Evolutionary conservation across 2,888 invertebrate genomes (phyloP), one percentile per base, ranked within the genome.

Genomic region (Hartigia nigra): DNA sequence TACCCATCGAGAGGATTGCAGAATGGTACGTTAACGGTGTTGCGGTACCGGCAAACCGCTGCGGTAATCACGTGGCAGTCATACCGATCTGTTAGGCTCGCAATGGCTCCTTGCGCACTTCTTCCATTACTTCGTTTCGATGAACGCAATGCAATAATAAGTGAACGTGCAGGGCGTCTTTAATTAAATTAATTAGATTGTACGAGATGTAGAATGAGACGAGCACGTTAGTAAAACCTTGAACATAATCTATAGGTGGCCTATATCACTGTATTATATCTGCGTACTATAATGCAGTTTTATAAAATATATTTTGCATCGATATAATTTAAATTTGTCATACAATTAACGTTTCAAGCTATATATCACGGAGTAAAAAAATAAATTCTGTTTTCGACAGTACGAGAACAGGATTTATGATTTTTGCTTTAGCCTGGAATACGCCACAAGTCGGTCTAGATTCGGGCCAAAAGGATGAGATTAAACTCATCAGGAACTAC

Each of bases 141-240:
- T 34, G 39, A n/a, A 14, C 69, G 69, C 77, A 77, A 74, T 72
- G 37, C 31, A 31, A 70, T 78, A 70, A 76, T 79, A 81, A 83
- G 55, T 23, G 55, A 55, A 81, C 84, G 83, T 81, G 82, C 81
- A 83, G 82, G 83, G 84, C 81, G 83, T 82, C 83, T 85, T 90
- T 89, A 90, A 90, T 90, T 88, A 88, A 88, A 88, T 90, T 89
- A 89, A 90, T 90, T 89, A 90, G 86, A 89, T 87, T 84, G 87
- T 84, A 23, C 55, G 55, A 23, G 55, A 23, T 55, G 55, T 55
- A 5, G 23, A 9, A 55, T 23, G 23, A 23, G 55, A 55, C 23
- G 55, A 55, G 23, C 9, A 55, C 23, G 55, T 55, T 55, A 9
- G 55, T 23, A 55, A 55, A 55, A 55, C 9, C 23, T 55, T 23